phyloP scores from a whole-genome alignment of 2,888 invertebrate genomes.

The Parnassius mnemosyne region DNA sequence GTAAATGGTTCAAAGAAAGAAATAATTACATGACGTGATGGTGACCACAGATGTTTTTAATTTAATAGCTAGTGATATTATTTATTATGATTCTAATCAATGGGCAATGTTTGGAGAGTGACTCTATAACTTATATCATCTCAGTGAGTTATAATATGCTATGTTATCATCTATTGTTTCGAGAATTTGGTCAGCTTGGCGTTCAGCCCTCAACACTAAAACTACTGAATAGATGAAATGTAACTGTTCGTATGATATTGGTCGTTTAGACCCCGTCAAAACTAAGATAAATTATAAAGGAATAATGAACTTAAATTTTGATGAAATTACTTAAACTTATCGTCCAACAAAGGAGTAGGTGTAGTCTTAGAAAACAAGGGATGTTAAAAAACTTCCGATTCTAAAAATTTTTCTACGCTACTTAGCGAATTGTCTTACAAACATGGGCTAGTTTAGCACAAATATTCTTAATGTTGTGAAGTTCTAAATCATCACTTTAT shows the following conservation, averaged over 20 bases:
- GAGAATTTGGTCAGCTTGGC: constrained; percentile 40
- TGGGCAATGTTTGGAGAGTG: constrained; percentile 58
- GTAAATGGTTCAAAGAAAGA: too few relatives aligned
- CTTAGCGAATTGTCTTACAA: too few relatives aligned
- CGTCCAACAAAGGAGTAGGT: too few relatives aligned
- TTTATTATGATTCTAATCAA: constrained; percentile 62
- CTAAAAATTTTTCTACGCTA: too few relatives aligned
- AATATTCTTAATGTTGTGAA: too few relatives aligned
- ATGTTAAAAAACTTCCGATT: too few relatives aligned
- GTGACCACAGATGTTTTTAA: constrained; percentile 21
- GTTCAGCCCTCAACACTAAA: constrained; percentile 42
- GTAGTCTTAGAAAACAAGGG: too few relatives aligned
- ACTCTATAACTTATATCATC: constrained; percentile 61
- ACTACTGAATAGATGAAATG: constrained; percentile 26
- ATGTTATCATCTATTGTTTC: constrained; percentile 63
- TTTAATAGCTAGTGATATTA: constrained; percentile 25
- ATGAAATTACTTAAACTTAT: too few relatives aligned
- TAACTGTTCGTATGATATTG: constrained; percentile 13
- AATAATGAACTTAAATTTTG: too few relatives aligned
- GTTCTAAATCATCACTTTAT: too few relatives aligned
- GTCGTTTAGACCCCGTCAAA: constrained; percentile 20
- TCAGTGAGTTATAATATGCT: constrained; percentile 49
- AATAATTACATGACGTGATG: constrained; percentile 6
- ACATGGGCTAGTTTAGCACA: too few relatives aligned
- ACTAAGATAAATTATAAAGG: too few relatives aligned